phyloP scores from a whole-genome alignment of 92 coral and sea anemone species.

The Actinostola sp. region DNA sequence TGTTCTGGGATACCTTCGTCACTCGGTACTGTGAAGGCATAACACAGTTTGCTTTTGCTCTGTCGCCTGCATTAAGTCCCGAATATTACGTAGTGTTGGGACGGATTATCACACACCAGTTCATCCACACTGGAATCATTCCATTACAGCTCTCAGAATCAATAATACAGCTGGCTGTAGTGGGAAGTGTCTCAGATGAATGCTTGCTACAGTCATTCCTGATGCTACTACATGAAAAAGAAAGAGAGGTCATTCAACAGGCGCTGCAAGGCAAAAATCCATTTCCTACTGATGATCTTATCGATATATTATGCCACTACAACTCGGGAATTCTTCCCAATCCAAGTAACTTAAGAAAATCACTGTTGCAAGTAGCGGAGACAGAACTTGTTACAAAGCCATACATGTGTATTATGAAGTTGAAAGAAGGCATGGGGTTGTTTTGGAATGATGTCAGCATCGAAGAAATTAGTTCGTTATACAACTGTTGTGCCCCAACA shows the following conservation, averaged over 20 bases:
- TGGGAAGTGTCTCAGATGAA: constrained; percentile 61
- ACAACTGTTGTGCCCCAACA: constrained; percentile 50
- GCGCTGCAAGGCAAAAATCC: constrained; percentile 16
- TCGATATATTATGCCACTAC: constrained; percentile 59
- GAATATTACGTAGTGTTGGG: constrained; percentile 61
- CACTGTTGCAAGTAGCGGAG: constrained; percentile 49
- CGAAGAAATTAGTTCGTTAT: constrained; percentile 52
- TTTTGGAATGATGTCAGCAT: constrained; percentile 59
- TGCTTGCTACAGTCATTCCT: constrained; percentile 61
- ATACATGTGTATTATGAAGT: constrained; percentile 49
- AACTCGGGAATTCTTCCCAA: constrained; percentile 48
- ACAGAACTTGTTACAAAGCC: constrained; percentile 58
- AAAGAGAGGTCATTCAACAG: constrained; percentile 37
- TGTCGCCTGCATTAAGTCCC: constrained; percentile 42
- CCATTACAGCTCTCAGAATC: constrained; percentile 69
- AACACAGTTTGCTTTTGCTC: constrained; percentile 42
- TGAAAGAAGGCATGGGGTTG: constrained; percentile 62
- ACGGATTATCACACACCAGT: constrained; percentile 58
- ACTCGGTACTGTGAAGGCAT: constrained; percentile 68
- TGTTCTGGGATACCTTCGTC: constrained; percentile 57
- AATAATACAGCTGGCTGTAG: constrained; percentile 54
- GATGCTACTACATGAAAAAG: constrained; percentile 50
- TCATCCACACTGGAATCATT: constrained; percentile 57
- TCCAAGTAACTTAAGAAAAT: constrained; percentile 35
- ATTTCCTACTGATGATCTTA: constrained; percentile 47